phyloP scores from a whole-genome alignment of 2,888 invertebrate genomes.

The Hedychridium roseum region DNA sequence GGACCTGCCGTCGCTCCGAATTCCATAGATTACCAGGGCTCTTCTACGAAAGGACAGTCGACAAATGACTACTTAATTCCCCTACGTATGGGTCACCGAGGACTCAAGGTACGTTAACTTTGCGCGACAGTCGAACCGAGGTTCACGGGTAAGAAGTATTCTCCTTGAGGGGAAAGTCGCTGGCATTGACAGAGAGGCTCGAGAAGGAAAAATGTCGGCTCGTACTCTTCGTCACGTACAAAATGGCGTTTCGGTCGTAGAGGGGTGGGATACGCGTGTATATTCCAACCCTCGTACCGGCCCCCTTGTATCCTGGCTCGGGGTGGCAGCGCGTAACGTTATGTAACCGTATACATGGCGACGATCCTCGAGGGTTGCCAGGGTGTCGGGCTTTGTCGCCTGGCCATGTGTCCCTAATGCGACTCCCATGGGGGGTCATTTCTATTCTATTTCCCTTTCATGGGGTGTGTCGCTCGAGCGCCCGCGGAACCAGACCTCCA shows the following conservation, averaged over 20 bases:
- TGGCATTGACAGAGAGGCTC: not conserved
- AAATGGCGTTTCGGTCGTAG: slow-evolving; percentile 55
- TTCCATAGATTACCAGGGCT: not conserved
- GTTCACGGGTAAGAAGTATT: not conserved
- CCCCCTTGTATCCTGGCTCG: slow-evolving; percentile 34
- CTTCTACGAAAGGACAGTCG: not conserved
- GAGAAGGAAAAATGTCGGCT: slow-evolving; percentile 34
- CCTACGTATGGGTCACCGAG: too few species aligned
- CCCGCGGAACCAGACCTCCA: too few species aligned
- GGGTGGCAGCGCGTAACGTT: slow-evolving; percentile 47
- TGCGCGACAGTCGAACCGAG: not conserved
- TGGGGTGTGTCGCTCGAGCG: slow-evolving; percentile 49
- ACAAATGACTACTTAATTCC: too few species aligned
- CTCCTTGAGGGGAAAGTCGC: not conserved
- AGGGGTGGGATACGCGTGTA: slow-evolving; percentile 49
- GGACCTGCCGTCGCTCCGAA: not conserved
- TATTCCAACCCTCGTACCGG: slow-evolving; percentile 50
- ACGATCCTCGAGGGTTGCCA: slow-evolving; percentile 50
- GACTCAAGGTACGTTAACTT: too few species aligned
- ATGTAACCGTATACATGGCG: slow-evolving; percentile 61
- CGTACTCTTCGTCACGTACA: slow-evolving; percentile 38
- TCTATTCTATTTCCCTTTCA: slow-evolving; percentile 61
- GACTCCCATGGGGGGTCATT: slow-evolving; percentile 61
- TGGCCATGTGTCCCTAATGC: slow-evolving; percentile 63
- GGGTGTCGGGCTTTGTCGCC: slow-evolving; percentile 58